Base-by-base conservation (phyloP, 2,888 invertebrate genomes). In the Teleogryllus oceanicus region DNA sequence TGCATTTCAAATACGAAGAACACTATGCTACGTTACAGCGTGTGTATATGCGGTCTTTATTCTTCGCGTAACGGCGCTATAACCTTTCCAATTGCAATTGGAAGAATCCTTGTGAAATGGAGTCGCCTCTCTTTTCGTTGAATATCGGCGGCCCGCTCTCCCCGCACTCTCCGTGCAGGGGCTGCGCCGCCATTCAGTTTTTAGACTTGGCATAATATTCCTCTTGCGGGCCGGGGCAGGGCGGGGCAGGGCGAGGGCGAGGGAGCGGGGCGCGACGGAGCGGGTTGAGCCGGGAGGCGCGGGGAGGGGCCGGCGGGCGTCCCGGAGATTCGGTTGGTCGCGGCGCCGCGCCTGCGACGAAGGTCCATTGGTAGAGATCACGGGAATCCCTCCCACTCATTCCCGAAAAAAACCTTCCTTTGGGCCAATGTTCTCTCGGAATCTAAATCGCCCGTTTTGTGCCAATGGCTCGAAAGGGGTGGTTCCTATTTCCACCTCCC, bases 401-500 rank as follows among this genome's bases (percentile, higher is more conserved):
- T 49, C 77, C 77, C 49, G 50, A 50, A 77, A 77, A 77, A 77
- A 49, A 18, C 62, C 62, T 77, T 49, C n/a, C 77, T 49, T 37
- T 50, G 80, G 81, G 82, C 82, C 82, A 82, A 82, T 82, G 82
- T 81, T 82, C 82, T 80, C 51, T 20, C 75, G 75, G 81, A 80
- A 75, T 79, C 79, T 80, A 81, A 81, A 81, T 78, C 80, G 81
- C 51, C 74, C 80, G 74, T 76, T 79, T 78, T 81, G 80, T 81
- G 80, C 80, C 79, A 79, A 80, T 79, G 78, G 80, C 78, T 50
- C 49, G 77, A 77, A 77, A 77, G 77, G 77, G 77, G 77, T 77
- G 77, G 77, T 16, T 49, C 75, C 75, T 20, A 20, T 75, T 24
- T 75, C 75, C 20, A 20, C 75, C 18, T 21, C 21, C n/a, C 37